Percentiles rank a stretch among this genome's conserved stretches.
Conservation (phyloP, 1,140 invertebrate genomes). For the Muscidifurax raptorellus region DNA sequence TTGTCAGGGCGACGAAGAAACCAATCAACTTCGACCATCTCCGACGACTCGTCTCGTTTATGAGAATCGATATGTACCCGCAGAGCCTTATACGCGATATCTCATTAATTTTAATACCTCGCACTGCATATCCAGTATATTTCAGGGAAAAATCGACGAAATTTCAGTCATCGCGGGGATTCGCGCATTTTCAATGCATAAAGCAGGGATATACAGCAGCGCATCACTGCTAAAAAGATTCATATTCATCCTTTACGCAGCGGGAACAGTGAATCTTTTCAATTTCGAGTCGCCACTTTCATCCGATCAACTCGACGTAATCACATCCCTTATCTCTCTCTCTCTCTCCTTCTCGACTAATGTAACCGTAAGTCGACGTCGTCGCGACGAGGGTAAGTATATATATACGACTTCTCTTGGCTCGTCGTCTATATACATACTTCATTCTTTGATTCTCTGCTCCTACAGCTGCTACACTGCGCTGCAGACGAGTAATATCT, state of each 20-base stretch:
- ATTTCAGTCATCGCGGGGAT: background rate
- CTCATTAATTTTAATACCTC: background rate
- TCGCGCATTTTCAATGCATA: background rate
- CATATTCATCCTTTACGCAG: background rate
- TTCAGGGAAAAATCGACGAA: background rate
- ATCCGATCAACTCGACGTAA: conserved; percentile 7
- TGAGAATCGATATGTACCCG: too few species aligned
- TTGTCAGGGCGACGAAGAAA: background rate
- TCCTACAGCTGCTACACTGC: background rate
- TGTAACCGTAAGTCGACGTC: too few species aligned
- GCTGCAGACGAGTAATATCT: background rate
- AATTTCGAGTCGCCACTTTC: background rate
- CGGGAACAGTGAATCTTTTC: background rate
- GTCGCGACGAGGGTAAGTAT: too few species aligned
- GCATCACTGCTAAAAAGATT: background rate
- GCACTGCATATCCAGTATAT: background rate
- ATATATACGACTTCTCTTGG: too few species aligned
- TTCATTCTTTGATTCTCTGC: background rate
- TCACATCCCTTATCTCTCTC: background rate
- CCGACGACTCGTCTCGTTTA: too few species aligned
- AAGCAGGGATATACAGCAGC: too few species aligned
- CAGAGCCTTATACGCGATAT: background rate
- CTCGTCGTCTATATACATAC: too few species aligned
- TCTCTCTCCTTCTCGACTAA: background rate
- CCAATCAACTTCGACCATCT: too few species aligned